Percentiles rank a stretch among this genome's conserved stretches.
phyloP scores from a whole-genome alignment of 2,797 vertebrate genomes.

The Danio jaintianensis region DNA sequence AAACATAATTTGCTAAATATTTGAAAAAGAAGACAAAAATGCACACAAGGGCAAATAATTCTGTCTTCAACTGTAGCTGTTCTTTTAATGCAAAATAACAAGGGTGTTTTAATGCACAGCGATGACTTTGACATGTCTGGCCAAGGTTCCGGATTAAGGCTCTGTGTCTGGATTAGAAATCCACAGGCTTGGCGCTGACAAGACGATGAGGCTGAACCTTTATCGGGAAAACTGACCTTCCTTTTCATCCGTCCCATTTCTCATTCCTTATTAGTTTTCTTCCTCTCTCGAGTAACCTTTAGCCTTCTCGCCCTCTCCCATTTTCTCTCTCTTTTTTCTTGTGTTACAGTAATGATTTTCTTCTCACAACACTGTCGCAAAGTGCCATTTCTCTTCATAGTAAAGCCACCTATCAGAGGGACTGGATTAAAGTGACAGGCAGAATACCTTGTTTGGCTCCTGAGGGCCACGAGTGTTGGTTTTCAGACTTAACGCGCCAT shows the following conservation, averaged over 20 bases:
- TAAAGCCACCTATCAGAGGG: slow-evolving; percentile 59
- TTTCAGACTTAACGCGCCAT: slow-evolving; percentile 49
- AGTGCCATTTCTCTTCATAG: slow-evolving; percentile 56
- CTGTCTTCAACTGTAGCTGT: neutral
- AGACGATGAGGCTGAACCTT: slow-evolving; percentile 45
- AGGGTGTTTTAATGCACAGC: neutral
- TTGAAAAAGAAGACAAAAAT: too few species aligned
- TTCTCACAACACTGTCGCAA: slow-evolving; percentile 55
- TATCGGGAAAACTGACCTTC: slow-evolving; percentile 49
- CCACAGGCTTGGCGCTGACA: slow-evolving; percentile 32
- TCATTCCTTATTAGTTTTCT: slow-evolving; percentile 39
- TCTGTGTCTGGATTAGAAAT: slow-evolving; percentile 24
- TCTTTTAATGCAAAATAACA: neutral
- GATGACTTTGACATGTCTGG: slow-evolving; percentile 16
- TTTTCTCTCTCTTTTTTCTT: slow-evolving; percentile 38
- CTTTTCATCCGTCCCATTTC: slow-evolving; percentile 33
- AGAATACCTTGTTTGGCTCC: slow-evolving; percentile 28
- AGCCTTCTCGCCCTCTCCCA: slow-evolving; percentile 22
- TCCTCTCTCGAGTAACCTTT: slow-evolving; percentile 35
- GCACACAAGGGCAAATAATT: too few species aligned
- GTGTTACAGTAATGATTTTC: slow-evolving; percentile 58
- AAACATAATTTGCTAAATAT: too few species aligned
- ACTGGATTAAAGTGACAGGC: slow-evolving; percentile 59
- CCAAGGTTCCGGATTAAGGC: slow-evolving; percentile 24
- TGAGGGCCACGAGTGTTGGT: slow-evolving; percentile 26